Evolutionary conservation across 2,113 vertebrate species (phyloP), one percentile per base, ranked within the genome.

Genomic region (Ciconia maguari): DNA sequence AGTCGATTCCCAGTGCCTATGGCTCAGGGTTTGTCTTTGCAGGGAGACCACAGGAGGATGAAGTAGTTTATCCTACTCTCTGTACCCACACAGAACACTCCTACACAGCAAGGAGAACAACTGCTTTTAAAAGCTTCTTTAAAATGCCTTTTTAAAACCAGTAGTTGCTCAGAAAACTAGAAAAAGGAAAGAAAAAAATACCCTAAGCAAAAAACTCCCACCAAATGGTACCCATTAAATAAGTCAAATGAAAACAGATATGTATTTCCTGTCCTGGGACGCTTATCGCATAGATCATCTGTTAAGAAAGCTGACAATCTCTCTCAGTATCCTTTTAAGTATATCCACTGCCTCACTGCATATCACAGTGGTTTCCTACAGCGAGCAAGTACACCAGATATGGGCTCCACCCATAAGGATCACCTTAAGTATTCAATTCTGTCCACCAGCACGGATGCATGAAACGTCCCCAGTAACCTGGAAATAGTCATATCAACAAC

Each of bases 61-160:
- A 60, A 71, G 42, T 30, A 51, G 11, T 80, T 90, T 86, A 81
- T 88, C 41, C 62, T 51, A 16, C 42, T 38, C 58, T 51, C 66
- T 42, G 26, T 57, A 58, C 38, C 60, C 76, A 83, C 85, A 87
- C 8, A 90, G 60, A 86, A 66, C 42, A n/a, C 22, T 60, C 78
- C 58, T 62, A 62, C 49, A 75, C 22, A 83, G 68, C 51, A 61
- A 76, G 30, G 21, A 80, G 51, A 76, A 54, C 24, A 89, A 65
- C 13, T 1, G 3, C 32, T 83, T 80, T 46, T 24, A 62, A 96
- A 88, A 72, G 12, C 4, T 81, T 89, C 66, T 80, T 87, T 57
- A 51, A 91, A 93, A 91, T 69, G 27, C n/a, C 32, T 80, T 80
- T 68, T 66, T n/a, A 11, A 92, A 91, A 86, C 29, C 36, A 69